A percentile compares a stretch with the other conserved stretches of the same genome.
These are phyloP conservation scores for Drosophila equinoxialis DNA, from an alignment of 1,140 invertebrate species.

Conservation along the genomic window DNA sequence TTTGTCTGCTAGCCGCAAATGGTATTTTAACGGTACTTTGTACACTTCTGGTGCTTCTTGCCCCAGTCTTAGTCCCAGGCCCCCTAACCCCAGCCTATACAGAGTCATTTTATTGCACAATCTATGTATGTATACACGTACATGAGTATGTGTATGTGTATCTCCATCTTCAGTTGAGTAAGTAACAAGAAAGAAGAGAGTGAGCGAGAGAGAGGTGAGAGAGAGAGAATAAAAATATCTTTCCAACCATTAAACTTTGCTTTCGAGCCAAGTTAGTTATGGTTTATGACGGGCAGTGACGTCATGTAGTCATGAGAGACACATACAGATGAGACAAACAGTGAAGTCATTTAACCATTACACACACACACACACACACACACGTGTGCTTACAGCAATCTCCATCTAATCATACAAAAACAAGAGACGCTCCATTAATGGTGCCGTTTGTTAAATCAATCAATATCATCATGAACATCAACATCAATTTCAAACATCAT, in stretches of 20 bases:
- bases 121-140: not conserved
- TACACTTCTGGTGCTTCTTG: slow-evolving; percentile 40
- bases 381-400: slow-evolving; percentile 2
- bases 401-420: slow-evolving; percentile 7
- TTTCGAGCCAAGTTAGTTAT: slow-evolving; percentile 7
- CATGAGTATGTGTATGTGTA: not conserved
- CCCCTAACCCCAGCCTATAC: no score
- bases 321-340: not conserved
- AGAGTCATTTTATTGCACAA: slow-evolving; percentile 22
- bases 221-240: not conserved
- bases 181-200: not conserved
- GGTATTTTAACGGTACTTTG: slow-evolving; percentile 36
- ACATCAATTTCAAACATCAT: slow-evolving; percentile 1
- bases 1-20: not conserved
- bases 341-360: slow-evolving; percentile 8
- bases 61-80: no score
- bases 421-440: slow-evolving; percentile 39
- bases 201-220: no score
- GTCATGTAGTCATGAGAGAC: not conserved
- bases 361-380: not conserved
- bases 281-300: slow-evolving; percentile 3
- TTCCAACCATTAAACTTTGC: slow-evolving; percentile 1
- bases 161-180: not conserved
- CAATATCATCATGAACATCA: slow-evolving; percentile 37
- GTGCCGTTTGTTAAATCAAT: slow-evolving; percentile 55